A percentile compares a stretch with the other conserved stretches of the same genome.
Evolutionary conservation across 1,140 invertebrate genomes (phyloP).

Genomic region (Aethina tumida): DNA sequence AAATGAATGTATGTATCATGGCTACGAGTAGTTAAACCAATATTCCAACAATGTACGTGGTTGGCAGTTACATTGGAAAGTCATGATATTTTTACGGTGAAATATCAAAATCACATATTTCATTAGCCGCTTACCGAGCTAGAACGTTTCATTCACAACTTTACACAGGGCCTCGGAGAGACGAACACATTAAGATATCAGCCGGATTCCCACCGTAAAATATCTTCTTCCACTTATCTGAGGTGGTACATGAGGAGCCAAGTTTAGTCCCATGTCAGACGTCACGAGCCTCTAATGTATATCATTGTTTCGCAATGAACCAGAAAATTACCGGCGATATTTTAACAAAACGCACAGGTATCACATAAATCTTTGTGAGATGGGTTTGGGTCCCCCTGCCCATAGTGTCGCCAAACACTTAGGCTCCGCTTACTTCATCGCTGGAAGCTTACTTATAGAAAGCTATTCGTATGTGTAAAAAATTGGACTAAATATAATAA

Average conservation of each 20-base stretch:
- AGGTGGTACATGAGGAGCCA: constrained; percentile 16
- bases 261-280: constrained; percentile 24
- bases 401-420: constrained; percentile 15
- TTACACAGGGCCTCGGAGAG: constrained; percentile 5
- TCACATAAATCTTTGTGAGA: constrained; percentile 16
- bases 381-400: constrained; percentile 6
- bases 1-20: too few relatives aligned
- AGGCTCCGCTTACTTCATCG: too few relatives aligned
- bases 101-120: too few relatives aligned
- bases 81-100: too few relatives aligned
- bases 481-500: too few relatives aligned
- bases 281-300: constrained; percentile 25
- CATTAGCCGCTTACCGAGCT: too few relatives aligned
- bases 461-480: too few relatives aligned
- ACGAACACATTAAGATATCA: constrained; percentile 19
- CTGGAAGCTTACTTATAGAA: too few relatives aligned
- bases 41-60: too few relatives aligned
- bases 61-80: too few relatives aligned
- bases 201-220: constrained; percentile 17
- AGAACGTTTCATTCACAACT: constrained; percentile 7
- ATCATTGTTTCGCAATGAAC: constrained; percentile 27
- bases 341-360: constrained; percentile 22
- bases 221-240: constrained; percentile 20
- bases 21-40: too few relatives aligned
- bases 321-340: constrained; percentile 25